A percentile compares a stretch with the other conserved stretches of the same genome.
Evolutionary conservation across 2,797 vertebrate genomes (phyloP).

Genomic region (Oceanodroma leucorhoa): DNA sequence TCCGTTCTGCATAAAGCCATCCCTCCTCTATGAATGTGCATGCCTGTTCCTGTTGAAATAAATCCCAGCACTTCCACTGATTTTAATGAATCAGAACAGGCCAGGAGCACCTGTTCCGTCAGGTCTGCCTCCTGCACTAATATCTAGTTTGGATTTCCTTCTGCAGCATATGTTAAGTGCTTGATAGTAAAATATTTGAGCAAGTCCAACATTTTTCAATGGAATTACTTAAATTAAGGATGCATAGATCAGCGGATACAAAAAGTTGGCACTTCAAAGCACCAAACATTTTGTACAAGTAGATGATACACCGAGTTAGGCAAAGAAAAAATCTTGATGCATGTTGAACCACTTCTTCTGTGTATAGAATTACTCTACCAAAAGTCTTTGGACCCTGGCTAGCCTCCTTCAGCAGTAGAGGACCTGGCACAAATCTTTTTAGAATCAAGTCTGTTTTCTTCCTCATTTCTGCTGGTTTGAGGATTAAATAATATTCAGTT

Average conservation of each 20-base stretch:
- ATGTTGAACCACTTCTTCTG: neutral
- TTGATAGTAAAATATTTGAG: neutral
- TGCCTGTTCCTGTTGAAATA: neutral
- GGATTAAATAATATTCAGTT: neutral
- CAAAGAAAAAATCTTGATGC: neutral
- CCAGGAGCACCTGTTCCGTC: neutral
- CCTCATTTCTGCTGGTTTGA: neutral
- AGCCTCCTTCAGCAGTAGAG: neutral
- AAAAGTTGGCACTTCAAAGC: neutral
- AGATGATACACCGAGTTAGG: neutral
- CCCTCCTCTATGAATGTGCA: neutral
- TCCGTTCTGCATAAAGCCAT: neutral
- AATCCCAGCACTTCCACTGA: neutral
- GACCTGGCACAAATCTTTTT: neutral
- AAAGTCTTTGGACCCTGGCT: neutral
- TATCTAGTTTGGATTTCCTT: neutral
- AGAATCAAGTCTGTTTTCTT: neutral
- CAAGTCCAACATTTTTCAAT: neutral
- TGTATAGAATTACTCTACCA: neutral
- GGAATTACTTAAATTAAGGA: neutral
- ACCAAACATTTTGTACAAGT: neutral
- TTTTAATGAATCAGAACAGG: neutral
- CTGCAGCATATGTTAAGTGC: neutral
- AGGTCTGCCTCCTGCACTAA: neutral
- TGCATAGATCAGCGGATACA: neutral